A percentile compares a stretch with the other conserved stretches of the same genome.
These are phyloP conservation scores for Apamea sordens DNA, from an alignment of 2,888 invertebrate genomes.

Conservation along the genomic window DNA sequence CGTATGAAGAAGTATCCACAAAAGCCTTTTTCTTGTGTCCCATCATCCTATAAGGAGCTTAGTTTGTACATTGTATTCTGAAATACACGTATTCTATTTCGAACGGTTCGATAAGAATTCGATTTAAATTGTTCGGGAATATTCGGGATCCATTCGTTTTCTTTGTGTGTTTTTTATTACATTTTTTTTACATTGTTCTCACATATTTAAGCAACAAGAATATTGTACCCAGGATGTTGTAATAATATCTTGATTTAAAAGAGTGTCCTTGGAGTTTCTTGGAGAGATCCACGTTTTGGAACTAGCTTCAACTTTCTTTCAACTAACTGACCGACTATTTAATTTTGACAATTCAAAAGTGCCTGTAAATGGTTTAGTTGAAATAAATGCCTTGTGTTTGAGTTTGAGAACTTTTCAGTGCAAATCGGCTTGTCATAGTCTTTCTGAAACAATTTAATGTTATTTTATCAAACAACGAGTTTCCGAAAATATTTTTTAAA, in stretches of 20 bases:
- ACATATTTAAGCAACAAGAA: no score
- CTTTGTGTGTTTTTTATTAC: background rate
- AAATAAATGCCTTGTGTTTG: no score
- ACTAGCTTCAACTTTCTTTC: no score
- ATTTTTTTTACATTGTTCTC: background rate
- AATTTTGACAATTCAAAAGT: no score
- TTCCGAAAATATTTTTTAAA: background rate
- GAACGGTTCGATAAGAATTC: slow-evolving; percentile 20
- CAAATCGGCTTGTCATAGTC: slow-evolving; percentile 15
- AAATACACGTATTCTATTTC: slow-evolving; percentile 26
- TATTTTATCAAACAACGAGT: slow-evolving; percentile 9
- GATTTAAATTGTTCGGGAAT: slow-evolving; percentile 15
- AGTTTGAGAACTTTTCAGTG: background rate
- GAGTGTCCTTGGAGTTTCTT: no score
- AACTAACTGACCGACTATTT: no score
- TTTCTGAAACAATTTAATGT: slow-evolving; percentile 1
- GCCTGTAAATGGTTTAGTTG: no score
- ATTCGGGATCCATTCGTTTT: slow-evolving; percentile 5
- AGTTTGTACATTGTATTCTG: slow-evolving; percentile 18
- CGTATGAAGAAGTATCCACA: background rate
- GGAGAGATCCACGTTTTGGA: no score
- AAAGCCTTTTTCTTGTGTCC: background rate
- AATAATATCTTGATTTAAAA: no score
- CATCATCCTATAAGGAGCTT: background rate
- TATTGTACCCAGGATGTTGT: no score